Base-by-base conservation (phyloP, 2,797 vertebrate species). In the Myripristis murdjan region DNA sequence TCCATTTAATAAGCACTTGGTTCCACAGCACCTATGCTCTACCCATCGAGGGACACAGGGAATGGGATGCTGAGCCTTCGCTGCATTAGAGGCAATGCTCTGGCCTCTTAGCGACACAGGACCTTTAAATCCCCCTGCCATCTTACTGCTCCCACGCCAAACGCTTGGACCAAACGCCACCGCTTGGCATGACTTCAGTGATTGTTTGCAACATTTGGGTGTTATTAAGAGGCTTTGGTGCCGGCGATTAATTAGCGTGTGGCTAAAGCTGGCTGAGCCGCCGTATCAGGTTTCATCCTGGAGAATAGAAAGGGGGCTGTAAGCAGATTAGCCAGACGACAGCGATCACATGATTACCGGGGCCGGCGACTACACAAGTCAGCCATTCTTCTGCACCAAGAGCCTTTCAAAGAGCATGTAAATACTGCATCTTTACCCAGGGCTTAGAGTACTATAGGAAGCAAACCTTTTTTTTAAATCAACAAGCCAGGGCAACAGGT, bases 201-300 rank as follows among this genome's bases (percentile, higher is more conserved):
- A 73, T 74, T 79, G 70, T 83, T 84, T 73, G 75, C 31, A 72
- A 75, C 12, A 12, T 81, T 66, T 33, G 41, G 77, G 76, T 76
- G 59, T 83, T 79, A 86, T 89, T 88, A 80, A 90, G 82, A 80
- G 81, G 73, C 82, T 75, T 80, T 84, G 73, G 70, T 74, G 72
- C 65, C 0, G 51, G 59, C 55, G 76, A 91, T 91, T 89, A 91
- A 93, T 93, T 92, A 86, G 78, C 56, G 31, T 68, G 68, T 70
- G 87, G 83, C 82, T 85, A 83, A 88, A 87, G 82, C 81, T 73
- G 69, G 73, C 78, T 81, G 81, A 87, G 74, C 83, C 61, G 54
- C 57, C 57, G 55, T 88, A 87, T 92, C 83, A 23, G 74, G 84
- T 87, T 93, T 91, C 87, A 81, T 79, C 72, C 74, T 39, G 41